Evolutionary conservation across 2,888 invertebrate genomes (phyloP).

Genomic region (Leptinotarsa tumamoca): DNA sequence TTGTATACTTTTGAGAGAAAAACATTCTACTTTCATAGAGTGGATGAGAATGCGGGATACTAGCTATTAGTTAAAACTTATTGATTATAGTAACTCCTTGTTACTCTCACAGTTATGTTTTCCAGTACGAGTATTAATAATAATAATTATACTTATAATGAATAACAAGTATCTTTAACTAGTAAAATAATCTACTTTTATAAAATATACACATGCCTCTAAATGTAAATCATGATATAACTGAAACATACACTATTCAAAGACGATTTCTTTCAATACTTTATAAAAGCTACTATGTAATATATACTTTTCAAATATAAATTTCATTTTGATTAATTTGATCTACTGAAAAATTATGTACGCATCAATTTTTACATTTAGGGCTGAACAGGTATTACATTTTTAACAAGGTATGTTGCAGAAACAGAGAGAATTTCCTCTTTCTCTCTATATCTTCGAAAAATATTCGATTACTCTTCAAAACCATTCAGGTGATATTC

Average conservation of each 20-base stretch:
- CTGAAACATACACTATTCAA: conserved; percentile 10
- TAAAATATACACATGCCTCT: conserved; percentile 40
- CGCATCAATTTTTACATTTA: conserved; percentile 33
- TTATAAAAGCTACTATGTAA: conserved; percentile 37
- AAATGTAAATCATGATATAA: conserved; percentile 30
- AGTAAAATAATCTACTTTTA: conserved; percentile 36
- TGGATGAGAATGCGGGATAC: conserved; percentile 1
- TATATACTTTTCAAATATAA: conserved; percentile 32
- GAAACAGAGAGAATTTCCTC: not conserved
- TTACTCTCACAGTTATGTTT: conserved; percentile 8
- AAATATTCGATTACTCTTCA: not conserved
- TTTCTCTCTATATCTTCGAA: not conserved
- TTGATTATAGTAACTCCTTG: not conserved
- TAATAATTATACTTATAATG: conserved; percentile 7
- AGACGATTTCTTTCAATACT: conserved; percentile 22
- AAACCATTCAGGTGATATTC: not conserved
- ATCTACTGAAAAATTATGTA: conserved; percentile 30
- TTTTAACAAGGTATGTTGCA: conserved; percentile 3
- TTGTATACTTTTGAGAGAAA: too few species aligned
- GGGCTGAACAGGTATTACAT: conserved; percentile 22
- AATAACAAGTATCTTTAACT: conserved; percentile 43
- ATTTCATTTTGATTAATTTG: conserved; percentile 32
- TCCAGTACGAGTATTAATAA: not conserved
- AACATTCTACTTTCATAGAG: conserved; percentile 4
- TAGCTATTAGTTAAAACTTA: conserved; percentile 1